Evolutionary conservation across 1,140 invertebrate species (phyloP), one percentile per base, ranked within the genome.

Genomic region (Druon quercuslanigerum): DNA sequence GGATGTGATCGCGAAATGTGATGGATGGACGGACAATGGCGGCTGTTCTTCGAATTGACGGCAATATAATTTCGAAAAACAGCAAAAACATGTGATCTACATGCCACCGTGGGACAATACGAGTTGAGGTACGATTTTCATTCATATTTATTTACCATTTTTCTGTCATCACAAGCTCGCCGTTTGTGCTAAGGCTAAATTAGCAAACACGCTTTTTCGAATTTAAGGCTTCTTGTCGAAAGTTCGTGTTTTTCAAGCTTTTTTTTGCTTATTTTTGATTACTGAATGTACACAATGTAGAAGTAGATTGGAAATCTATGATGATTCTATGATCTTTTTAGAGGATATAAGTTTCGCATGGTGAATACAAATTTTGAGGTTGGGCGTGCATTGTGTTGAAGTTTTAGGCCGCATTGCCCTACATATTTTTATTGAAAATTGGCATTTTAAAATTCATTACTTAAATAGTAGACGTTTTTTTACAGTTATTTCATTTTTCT

Each of bases 51-150:
- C 77, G 76, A 75, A 76, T 52, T n/a, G 76, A 52, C 57, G 57
- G 40, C 70, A 51, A 80, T 57, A 76, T 81, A 72, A 78, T 70
- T 51, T 52, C 75, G 84, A 84, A 85, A 85, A 85, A 79, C 74
- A 57, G 74, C 8, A 20, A 54, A 85, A 86, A 86, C 75, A 86
- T 86, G 84, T 86, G 78, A 85, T 86, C 79, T 79, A 76, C 50
- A 51, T 56, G 79, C 77, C 25, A 19, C 72, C 73, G 14, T 75
- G 72, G 50, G 5, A 40, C 19, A 73, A 78, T 46, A 77, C n/a
- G 72, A 84, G 76, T 77, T 33, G 76, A 84, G 84, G 84, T 86
- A 83, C 16, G 13, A 9, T 13, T 66, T 25, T 46, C 20, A 46
- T 40, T 66, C 25, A 46, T 40, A 13, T 66, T 66, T 66, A 46